A percentile compares a stretch with the other conserved stretches of the same genome.
phyloP scores from a whole-genome alignment of 2,113 vertebrate species.

The Tauraco erythrolophus region DNA sequence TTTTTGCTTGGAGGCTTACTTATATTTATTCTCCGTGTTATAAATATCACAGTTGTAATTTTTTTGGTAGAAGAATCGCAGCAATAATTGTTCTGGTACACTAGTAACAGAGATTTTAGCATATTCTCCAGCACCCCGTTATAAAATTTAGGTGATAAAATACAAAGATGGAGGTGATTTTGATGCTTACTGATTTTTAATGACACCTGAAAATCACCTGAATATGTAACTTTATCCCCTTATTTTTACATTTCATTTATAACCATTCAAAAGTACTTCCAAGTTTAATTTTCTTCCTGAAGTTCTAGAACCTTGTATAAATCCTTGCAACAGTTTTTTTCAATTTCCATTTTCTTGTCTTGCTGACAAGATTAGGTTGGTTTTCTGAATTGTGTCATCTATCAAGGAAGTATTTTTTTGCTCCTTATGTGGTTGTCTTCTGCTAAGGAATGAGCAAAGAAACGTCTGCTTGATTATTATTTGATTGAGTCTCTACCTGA shows the following conservation, averaged over 20 bases:
- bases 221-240: not conserved
- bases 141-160: not conserved
- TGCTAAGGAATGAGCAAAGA: not conserved
- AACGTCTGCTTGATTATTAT: not conserved
- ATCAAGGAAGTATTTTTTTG: not conserved
- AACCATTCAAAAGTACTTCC: not conserved
- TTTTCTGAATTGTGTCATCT: not conserved
- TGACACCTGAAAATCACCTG: not conserved
- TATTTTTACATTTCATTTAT: not conserved
- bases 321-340: not conserved
- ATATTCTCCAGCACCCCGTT: not conserved
- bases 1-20: slow-evolving; percentile 39
- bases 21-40: slow-evolving; percentile 20
- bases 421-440: not conserved
- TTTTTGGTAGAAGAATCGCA: not conserved
- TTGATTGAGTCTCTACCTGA: not conserved
- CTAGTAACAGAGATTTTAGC: not conserved
- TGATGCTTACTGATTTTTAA: not conserved
- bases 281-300: not conserved
- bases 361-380: not conserved
- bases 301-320: not conserved
- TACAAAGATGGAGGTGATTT: not conserved
- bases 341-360: not conserved
- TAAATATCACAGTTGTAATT: slow-evolving; percentile 34
- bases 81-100: not conserved